Evolutionary conservation across 2,797 vertebrate species (phyloP), one percentile per base, ranked within the genome.

Genomic region (Sebastes matsubarae): DNA sequence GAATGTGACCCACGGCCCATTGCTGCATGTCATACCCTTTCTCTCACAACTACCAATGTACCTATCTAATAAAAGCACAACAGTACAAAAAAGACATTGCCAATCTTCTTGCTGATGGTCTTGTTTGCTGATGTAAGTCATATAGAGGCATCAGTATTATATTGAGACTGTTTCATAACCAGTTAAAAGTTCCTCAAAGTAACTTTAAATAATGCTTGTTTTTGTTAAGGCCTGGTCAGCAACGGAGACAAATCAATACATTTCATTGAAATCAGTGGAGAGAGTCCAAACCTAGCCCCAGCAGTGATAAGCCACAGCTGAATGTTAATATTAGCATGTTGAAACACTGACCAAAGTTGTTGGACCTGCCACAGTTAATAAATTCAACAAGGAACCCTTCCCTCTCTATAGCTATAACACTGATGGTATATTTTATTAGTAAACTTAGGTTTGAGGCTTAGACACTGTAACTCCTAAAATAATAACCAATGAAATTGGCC

Each of bases 401-500:
- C 20, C 11, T 50, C 34, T 38, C 16, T 30, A 20, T 18, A 42
- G 30, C n/a, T 16, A 6, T 14, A 34, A 10, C 8, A 57, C 34
- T 36, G n/a, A 63, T 38, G 10, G 6, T 22, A 42, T 34, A n/a
- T 77, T 73, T 76, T 70, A 5, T 65, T 2, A 22, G 22, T 68
- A 55, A 3, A 58, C 50, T 22, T 22, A 58, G 29, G 18, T 70
- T 38, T 70, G 24, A 68, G 24, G 11, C 18, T 78, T 32, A 25
- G 58, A 76, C 54, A 27, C 32, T 75, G 24, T 27, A 50, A 50
- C 22, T 79, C 30, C 54, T 46, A 38, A 72, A 65, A 75, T 68
- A 77, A 73, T 13, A 2, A 22, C 36, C 30, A 78, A 54, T 73
- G 30, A 68, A 64, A 36, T 14, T 34, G 24, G 58, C 29, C 61